phyloP scores from a whole-genome alignment of 2,888 invertebrate genomes.

The Aspidiotus rigidus region DNA sequence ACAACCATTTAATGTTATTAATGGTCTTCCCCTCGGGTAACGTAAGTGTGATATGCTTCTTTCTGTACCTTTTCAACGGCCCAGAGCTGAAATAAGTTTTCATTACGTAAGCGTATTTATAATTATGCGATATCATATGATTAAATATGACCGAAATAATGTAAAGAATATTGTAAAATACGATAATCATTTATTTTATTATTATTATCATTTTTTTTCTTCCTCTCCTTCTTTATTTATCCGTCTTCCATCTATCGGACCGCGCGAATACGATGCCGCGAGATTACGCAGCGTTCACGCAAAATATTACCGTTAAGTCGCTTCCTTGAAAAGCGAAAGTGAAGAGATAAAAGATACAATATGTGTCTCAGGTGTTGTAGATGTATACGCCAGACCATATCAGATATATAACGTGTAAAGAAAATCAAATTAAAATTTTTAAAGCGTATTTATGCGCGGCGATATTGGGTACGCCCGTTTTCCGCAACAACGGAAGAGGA shows the following conservation, averaged over 20 bases:
- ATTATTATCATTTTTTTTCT: not conserved
- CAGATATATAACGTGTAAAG: too few relatives aligned
- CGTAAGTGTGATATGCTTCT: constrained; percentile 71
- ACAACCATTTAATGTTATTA: constrained; percentile 74
- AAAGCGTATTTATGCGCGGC: too few relatives aligned
- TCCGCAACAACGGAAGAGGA: too few relatives aligned
- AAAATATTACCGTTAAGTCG: too few relatives aligned
- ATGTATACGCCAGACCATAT: too few relatives aligned
- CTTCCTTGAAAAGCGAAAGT: too few relatives aligned
- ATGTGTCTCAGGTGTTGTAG: too few relatives aligned
- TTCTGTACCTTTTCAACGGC: constrained; percentile 69
- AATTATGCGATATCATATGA: constrained; percentile 12
- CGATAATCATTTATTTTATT: constrained; percentile 1
- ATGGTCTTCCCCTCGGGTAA: constrained; percentile 79
- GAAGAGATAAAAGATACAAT: too few relatives aligned
- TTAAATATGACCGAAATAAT: not conserved
- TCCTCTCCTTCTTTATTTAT: not conserved
- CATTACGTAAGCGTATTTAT: not conserved
- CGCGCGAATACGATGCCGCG: too few relatives aligned
- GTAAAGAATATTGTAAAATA: constrained; percentile 9
- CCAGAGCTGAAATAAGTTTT: constrained; percentile 47
- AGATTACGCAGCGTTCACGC: too few relatives aligned
- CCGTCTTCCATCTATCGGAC: not conserved
- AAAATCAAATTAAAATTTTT: too few relatives aligned
- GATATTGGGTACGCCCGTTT: too few relatives aligned